These are phyloP conservation scores for Phocides pigmalion DNA, from an alignment of 1,140 invertebrate species.

Conservation along the genomic window DNA sequence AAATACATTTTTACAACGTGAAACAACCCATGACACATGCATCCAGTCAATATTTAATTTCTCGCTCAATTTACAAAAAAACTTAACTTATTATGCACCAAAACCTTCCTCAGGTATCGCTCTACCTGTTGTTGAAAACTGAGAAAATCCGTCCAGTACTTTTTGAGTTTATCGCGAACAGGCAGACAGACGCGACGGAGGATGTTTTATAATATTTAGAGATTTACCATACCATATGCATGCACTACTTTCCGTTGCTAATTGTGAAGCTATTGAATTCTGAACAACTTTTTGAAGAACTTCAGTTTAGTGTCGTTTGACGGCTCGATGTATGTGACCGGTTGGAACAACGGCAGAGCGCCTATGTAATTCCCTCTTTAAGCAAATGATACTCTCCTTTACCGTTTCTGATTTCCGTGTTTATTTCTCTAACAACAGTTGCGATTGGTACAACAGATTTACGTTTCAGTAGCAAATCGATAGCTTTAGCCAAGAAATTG, in stretches of 20 bases:
- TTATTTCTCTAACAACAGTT: conserved; percentile 58
- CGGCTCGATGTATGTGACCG: conserved; percentile 50
- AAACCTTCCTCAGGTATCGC: no score
- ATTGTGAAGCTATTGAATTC: conserved; percentile 48
- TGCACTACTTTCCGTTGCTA: conserved; percentile 36
- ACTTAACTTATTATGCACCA: no score
- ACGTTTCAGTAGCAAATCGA: conserved; percentile 49
- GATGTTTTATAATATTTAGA: no score
- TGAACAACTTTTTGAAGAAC: conserved; percentile 56
- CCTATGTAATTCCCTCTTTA: conserved; percentile 60
- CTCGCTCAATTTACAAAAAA: no score
- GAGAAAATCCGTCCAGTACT: no score
- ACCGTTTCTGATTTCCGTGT: conserved; percentile 54
- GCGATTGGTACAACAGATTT: conserved; percentile 52
- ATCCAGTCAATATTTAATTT: no score
- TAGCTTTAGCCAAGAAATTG: conserved; percentile 50
- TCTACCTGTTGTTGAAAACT: no score
- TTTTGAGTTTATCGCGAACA: no score
- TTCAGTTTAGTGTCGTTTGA: conserved; percentile 41
- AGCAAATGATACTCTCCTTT: conserved; percentile 51
- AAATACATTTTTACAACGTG: no score
- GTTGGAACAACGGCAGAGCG: conserved; percentile 28
- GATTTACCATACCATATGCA: conserved; percentile 25
- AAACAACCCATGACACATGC: no score
- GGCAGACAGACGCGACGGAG: no score